Percentiles rank a stretch among this genome's conserved stretches.
phyloP scores from a whole-genome alignment of 2,113 vertebrate genomes.

The Halichoerus grypus region DNA sequence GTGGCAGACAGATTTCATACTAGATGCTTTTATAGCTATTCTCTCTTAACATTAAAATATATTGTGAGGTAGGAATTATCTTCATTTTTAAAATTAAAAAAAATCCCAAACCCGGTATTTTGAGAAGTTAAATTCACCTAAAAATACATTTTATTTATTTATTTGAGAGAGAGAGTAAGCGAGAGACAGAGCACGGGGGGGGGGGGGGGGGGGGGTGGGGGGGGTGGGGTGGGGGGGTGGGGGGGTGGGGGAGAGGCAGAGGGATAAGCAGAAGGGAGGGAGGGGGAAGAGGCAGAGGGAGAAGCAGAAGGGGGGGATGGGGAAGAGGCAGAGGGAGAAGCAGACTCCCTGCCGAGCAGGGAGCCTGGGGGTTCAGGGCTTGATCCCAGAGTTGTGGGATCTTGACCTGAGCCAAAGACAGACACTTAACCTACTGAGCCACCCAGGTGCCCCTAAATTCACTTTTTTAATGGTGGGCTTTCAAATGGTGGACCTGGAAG shows the following conservation, averaged over 20 bases:
- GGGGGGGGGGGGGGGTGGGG: too few species aligned
- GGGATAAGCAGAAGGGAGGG: too few species aligned
- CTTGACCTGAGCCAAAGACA: not conserved
- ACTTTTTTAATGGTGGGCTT: not conserved
- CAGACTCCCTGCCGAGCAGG: too few species aligned
- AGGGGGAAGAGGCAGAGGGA: too few species aligned
- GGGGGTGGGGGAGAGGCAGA: too few species aligned
- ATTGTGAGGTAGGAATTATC: not conserved
- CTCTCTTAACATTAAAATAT: not conserved
- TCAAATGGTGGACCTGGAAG: not conserved
- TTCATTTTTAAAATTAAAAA: slow-evolving; percentile 12
- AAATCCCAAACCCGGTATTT: slow-evolving; percentile 39
- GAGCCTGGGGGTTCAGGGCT: too few species aligned
- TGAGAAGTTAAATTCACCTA: not conserved
- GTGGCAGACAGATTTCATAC: not conserved
- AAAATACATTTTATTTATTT: not conserved
- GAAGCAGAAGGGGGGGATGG: too few species aligned
- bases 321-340: too few species aligned
- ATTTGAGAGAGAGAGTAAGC: not conserved
- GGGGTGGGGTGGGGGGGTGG: too few species aligned
- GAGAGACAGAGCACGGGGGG: too few species aligned
- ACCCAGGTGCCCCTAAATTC: not conserved
- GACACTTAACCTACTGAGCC: not conserved
- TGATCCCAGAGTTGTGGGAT: too few species aligned
- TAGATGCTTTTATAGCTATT: not conserved